A percentile compares a stretch with the other conserved stretches of the same genome.
Conservation (phyloP, 2,113 vertebrate genomes). For the Hystrix brachyura region DNA sequence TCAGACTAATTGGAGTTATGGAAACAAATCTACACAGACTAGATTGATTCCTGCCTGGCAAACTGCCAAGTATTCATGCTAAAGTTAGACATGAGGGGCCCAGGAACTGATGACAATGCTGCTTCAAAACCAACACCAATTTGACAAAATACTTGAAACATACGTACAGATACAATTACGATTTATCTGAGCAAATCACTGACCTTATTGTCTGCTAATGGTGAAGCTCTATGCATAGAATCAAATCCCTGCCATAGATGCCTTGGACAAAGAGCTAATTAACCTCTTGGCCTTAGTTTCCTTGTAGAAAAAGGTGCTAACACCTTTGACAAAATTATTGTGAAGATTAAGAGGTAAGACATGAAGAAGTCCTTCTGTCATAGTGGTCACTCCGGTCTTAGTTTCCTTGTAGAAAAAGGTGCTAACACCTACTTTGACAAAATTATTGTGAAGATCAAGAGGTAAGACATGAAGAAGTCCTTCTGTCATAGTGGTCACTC, state of each 20-base stretch:
- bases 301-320: no score
- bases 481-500: neutral
- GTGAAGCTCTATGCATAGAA: neutral
- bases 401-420: neutral
- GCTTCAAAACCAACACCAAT: neutral
- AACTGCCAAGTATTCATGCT: neutral
- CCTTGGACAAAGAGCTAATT: neutral
- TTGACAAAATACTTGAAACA: neutral
- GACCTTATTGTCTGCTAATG: neutral
- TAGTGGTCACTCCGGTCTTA: no score
- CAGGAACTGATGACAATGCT: neutral
- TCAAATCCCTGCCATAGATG: neutral
- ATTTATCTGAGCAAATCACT: neutral
- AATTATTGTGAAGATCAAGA: neutral
- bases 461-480: neutral
- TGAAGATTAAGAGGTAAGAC: no score
- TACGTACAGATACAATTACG: neutral
- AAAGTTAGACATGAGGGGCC: neutral
- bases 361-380: no score
- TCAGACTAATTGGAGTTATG: neutral
- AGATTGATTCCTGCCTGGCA: neutral
- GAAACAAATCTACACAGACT: neutral
- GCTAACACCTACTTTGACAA: neutral
- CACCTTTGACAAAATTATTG: no score
- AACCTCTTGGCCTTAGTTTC: constrained; percentile 9